These are phyloP conservation scores for Tangara arthus DNA, from an alignment of 2,797 vertebrate genomes.

Conservation along the genomic window DNA sequence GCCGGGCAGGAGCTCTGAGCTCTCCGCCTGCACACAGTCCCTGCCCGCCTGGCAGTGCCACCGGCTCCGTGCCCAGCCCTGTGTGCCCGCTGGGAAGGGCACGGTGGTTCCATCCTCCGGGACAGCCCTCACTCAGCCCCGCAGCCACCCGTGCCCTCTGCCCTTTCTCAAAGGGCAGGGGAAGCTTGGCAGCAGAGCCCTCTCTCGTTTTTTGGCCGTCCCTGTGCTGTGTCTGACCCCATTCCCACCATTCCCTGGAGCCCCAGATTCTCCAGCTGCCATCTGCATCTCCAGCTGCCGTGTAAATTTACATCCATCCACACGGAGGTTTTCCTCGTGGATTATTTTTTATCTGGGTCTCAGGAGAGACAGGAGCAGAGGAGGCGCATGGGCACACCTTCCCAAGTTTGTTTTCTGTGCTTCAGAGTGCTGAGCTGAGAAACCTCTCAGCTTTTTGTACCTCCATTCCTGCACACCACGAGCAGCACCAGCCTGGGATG, in stretches of 20 bases:
- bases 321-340: neutral
- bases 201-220: neutral
- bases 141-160: neutral
- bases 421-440: neutral
- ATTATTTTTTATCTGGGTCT: neutral
- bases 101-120: neutral
- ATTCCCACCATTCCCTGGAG: conserved; percentile 1
- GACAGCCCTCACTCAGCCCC: neutral
- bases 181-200: neutral
- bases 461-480: fast-evolving
- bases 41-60: neutral
- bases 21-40: neutral
- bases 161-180: neutral
- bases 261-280: neutral
- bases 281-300: neutral
- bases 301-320: neutral
- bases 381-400: neutral
- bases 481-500: neutral
- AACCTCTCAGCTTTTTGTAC: neutral
- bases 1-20: neutral
- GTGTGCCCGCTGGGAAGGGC: neutral
- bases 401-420: neutral
- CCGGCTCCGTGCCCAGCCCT: no score
- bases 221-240: neutral
- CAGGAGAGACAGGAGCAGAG: neutral